Base-by-base conservation (phyloP, 2,113 vertebrate genomes). In the Arenaria interpres region DNA sequence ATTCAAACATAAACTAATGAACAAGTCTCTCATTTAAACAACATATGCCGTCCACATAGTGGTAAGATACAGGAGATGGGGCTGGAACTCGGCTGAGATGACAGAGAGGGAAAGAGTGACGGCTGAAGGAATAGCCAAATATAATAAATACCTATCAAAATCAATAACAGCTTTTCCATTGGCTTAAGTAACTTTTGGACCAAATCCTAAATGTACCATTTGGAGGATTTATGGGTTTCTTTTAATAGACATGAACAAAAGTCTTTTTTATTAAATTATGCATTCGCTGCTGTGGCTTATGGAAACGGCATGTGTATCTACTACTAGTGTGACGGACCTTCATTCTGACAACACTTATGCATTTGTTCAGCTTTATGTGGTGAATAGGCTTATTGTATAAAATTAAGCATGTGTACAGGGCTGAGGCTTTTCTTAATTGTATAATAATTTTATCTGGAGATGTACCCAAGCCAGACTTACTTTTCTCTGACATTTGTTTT, bases 121-220 rank as follows among this genome's bases (percentile, higher is more conserved):
- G 3, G 62, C 69, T 96, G 74, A 76, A 92, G 93, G 76, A 94
- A 84, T 74, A 89, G 94, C 89, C 89, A 95, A 89, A 94, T 95
- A 94, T 89, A 96, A 93, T 97, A 96, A 97, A 95, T 95, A 92
- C 92, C 89, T 96, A 95, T 96, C 88, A 97, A 97, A 96, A 93
- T 97, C 95, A 97, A 92, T 97, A 97, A 92, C 95, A 97, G 93
- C 83, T 95, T 97, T 95, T 96, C 92, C 86, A 94, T 93, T 10
- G 35, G 71, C 90, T 97, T 95, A 82, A 96, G 91, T 93, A 90
- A 89, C 74, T 76, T 95, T 92, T 96, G 96, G 94, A 95, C 71
- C 89, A 76, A 90, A 81, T 93, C 92, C 95, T 95, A 96, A 92
- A 76, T 79, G 86, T 93, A 95, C 89, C 74, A 95, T 93, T 97